Evolutionary conservation across 2,113 vertebrate genomes (phyloP).

Genomic region (Odocoileus virginianus): DNA sequence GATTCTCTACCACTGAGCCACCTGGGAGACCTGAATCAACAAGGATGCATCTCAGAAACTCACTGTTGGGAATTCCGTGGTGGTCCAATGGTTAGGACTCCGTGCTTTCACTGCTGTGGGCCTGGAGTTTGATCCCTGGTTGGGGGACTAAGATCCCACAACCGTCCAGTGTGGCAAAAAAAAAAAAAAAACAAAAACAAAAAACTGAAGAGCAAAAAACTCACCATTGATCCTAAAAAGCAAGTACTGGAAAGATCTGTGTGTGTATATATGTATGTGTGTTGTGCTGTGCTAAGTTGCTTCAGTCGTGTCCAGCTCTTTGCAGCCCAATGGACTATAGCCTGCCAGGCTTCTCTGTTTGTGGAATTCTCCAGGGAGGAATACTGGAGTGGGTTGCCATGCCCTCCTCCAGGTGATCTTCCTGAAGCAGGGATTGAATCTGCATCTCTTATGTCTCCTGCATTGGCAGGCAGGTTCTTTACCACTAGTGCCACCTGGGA

Average conservation of each 20-base stretch:
- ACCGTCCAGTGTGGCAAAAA: not conserved
- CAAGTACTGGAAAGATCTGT: not conserved
- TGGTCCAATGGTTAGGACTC: not conserved
- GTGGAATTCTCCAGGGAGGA: not conserved
- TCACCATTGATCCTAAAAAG: not conserved
- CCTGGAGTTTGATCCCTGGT: not conserved
- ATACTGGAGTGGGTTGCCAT: not conserved
- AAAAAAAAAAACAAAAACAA: not conserved
- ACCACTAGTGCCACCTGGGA: not conserved
- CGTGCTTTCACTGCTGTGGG: not conserved
- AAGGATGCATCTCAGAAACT: not conserved
- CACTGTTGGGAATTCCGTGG: not conserved
- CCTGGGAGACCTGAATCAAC: not conserved
- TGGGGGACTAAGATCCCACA: not conserved
- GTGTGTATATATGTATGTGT: not conserved
- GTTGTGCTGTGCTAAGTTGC: not conserved
- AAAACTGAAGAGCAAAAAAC: not conserved
- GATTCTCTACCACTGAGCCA: not conserved
- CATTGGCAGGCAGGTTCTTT: not conserved
- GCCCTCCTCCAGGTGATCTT: not conserved
- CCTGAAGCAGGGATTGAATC: not conserved
- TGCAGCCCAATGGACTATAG: not conserved
- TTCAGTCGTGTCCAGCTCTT: not conserved
- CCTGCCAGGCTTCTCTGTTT: not conserved
- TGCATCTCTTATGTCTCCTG: not conserved